Percentiles rank a stretch among this genome's conserved stretches.
Evolutionary conservation across 1,140 invertebrate genomes (phyloP).

Genomic region (Drosophila santomea): DNA sequence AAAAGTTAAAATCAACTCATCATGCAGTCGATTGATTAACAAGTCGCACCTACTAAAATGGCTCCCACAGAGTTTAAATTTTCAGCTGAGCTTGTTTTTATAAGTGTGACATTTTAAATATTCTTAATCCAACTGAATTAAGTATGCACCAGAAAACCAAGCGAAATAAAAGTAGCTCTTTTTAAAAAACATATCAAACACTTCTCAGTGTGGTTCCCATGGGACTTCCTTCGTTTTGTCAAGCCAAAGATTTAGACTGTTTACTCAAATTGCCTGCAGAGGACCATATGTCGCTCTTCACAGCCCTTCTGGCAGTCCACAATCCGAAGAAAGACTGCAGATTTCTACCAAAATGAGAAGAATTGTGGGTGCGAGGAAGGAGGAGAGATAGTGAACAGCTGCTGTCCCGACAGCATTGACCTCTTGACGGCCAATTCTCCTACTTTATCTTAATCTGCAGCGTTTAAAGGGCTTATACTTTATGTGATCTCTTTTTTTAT

Average conservation of each 20-base stretch:
- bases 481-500: neutral
- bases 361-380: slow-evolving; percentile 22
- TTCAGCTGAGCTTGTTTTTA: neutral
- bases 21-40: slow-evolving; percentile 73
- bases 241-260: neutral
- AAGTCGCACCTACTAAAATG: slow-evolving; percentile 28
- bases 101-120: too few relatives aligned
- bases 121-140: too few relatives aligned
- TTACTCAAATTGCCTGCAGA: slow-evolving; percentile 18
- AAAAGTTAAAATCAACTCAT: slow-evolving; percentile 54
- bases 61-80: slow-evolving; percentile 57
- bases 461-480: neutral
- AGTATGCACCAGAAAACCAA: too few relatives aligned
- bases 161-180: too few relatives aligned
- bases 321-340: slow-evolving; percentile 25
- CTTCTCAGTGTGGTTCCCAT: slow-evolving; percentile 13
- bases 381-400: slow-evolving; percentile 21
- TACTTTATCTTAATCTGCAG: slow-evolving; percentile 25
- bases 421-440: slow-evolving; percentile 29
- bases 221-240: slow-evolving; percentile 4
- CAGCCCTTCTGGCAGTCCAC: slow-evolving; percentile 17
- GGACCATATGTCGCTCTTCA: slow-evolving; percentile 31
- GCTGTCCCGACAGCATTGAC: slow-evolving; percentile 36
- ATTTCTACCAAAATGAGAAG: neutral
- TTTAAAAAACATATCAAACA: neutral